Evolutionary conservation across 1,140 invertebrate species (phyloP).

Genomic region (Dolichoris vasculosae): DNA sequence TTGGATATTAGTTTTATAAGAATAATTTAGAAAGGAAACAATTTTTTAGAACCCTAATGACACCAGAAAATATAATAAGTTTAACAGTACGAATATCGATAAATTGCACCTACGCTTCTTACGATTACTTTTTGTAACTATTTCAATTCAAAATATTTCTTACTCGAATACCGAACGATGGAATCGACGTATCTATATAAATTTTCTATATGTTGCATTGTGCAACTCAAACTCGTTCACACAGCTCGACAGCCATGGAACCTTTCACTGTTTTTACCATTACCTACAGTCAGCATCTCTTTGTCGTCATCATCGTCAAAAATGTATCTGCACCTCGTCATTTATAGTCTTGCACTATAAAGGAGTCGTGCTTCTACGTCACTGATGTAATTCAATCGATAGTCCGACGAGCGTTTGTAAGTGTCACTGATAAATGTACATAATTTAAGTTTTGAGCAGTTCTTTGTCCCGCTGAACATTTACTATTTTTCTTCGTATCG

Average conservation of each 20-base stretch:
- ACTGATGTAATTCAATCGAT: slow-evolving; percentile 39
- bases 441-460: neutral
- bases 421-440: slow-evolving; percentile 49
- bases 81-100: neutral
- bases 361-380: neutral
- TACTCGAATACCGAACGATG: neutral
- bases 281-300: neutral
- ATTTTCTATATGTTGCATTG: slow-evolving; percentile 28
- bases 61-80: neutral
- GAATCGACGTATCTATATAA: slow-evolving; percentile 43
- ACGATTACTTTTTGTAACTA: neutral
- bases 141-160: slow-evolving; percentile 10
- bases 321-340: slow-evolving; percentile 36
- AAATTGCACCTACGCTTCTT: neutral
- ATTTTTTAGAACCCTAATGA: neutral
- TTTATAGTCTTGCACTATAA: slow-evolving; percentile 16
- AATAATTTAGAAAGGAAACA: too few relatives aligned
- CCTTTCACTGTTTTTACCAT: slow-evolving; percentile 39
- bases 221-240: slow-evolving; percentile 40
- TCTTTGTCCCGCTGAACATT: neutral
- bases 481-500: neutral
- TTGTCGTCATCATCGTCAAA: slow-evolving; percentile 43
- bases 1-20: too few relatives aligned
- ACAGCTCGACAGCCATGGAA: slow-evolving; percentile 5
- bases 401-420: slow-evolving; percentile 35